Evolutionary conservation across 2,113 vertebrate species (phyloP).

Genomic region (Pholis gunnellus): DNA sequence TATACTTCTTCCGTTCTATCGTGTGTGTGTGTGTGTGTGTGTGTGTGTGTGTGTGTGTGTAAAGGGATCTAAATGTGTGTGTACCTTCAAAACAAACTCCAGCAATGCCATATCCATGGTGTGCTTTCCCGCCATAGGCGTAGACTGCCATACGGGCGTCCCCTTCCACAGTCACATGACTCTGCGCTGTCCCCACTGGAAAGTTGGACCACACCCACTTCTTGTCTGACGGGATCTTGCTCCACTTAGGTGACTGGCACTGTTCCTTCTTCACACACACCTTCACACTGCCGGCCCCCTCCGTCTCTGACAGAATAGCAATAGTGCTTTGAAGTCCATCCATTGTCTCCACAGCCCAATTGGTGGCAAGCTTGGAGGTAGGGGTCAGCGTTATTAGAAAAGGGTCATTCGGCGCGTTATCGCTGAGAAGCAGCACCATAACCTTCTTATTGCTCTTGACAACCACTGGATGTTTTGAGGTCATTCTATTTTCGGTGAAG

Average conservation of each 20-base stretch:
- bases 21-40: too few species aligned
- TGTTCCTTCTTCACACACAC: background rate
- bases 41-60: background rate
- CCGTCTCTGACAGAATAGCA: conserved; percentile 25
- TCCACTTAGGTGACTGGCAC: conserved; percentile 1
- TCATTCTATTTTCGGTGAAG: rapidly evolving
- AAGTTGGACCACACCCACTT: conserved; percentile 35
- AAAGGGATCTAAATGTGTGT: background rate
- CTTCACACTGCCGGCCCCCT: conserved; percentile 33
- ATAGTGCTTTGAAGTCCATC: background rate
- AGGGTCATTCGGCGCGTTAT: conserved; percentile 3
- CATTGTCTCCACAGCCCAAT: conserved; percentile 22
- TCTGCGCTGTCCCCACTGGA: rapidly evolving
- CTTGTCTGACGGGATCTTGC: rapidly evolving
- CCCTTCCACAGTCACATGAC: conserved; percentile 41
- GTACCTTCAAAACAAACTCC: conserved; percentile 47
- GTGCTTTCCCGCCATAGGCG: background rate
- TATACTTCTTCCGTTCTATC: too few species aligned
- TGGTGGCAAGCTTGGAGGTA: background rate
- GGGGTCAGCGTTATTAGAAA: conserved; percentile 26
- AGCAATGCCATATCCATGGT: conserved; percentile 16
- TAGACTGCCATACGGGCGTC: conserved; percentile 42
- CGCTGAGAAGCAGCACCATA: conserved; percentile 41
- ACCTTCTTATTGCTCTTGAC: conserved; percentile 43
- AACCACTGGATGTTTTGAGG: background rate